Percentiles rank a stretch among this genome's conserved stretches.
phyloP scores from a whole-genome alignment of 2,797 vertebrate genomes.

The Leptodon cayanensis region DNA sequence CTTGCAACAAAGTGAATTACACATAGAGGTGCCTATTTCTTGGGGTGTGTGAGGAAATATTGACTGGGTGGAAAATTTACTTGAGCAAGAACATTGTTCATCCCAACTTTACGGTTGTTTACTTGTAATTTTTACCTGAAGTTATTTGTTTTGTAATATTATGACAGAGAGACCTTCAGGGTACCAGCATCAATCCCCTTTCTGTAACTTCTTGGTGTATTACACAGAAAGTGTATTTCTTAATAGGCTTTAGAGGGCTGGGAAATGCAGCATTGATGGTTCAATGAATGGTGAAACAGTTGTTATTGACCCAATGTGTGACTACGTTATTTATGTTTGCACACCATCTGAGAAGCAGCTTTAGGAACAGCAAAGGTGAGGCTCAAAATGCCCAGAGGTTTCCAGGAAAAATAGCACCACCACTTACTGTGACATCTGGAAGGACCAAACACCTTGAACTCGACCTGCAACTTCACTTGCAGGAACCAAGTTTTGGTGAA shows the following conservation, averaged over 20 bases:
- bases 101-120: background rate
- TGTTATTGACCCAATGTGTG: background rate
- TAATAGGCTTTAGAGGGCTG: background rate
- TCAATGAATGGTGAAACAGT: background rate
- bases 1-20: background rate
- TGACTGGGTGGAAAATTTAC: background rate
- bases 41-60: background rate
- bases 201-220: background rate
- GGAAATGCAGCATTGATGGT: background rate
- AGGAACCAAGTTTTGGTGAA: background rate
- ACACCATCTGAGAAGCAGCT: background rate
- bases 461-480: background rate
- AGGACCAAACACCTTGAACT: background rate
- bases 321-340: background rate
- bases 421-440: background rate
- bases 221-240: background rate
- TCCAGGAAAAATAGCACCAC: background rate
- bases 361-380: background rate
- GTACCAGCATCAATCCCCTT: background rate
- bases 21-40: background rate
- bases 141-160: background rate
- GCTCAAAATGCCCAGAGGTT: background rate
- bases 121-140: background rate
- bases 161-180: background rate
- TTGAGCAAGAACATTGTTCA: background rate